Evolutionary conservation across 2,797 vertebrate genomes (phyloP).

Genomic region (Gobionotothen gibberifrons): DNA sequence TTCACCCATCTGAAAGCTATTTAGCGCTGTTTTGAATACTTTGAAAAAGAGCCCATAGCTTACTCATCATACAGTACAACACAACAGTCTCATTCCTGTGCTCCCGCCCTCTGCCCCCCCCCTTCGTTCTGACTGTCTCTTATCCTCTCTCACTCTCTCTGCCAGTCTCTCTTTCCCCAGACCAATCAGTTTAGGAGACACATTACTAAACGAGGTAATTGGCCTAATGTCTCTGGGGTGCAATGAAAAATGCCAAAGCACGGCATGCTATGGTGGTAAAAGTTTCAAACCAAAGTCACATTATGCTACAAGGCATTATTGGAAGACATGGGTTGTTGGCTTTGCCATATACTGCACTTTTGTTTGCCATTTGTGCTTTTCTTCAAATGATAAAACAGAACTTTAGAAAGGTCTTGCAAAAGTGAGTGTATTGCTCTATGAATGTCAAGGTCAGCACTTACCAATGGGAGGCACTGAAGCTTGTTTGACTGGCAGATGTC

Average conservation of each 20-base stretch:
- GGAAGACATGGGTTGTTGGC: constrained; percentile 45
- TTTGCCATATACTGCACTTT: constrained; percentile 40
- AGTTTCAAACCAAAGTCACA: constrained; percentile 53
- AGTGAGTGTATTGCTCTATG: constrained; percentile 35
- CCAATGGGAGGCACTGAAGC: constrained; percentile 46
- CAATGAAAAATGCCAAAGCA: constrained; percentile 69
- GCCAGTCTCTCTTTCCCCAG: constrained; percentile 36
- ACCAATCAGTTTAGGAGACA: constrained; percentile 76
- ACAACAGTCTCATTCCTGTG: constrained; percentile 55
- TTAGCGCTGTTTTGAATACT: constrained; percentile 70
- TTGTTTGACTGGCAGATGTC: constrained; percentile 66
- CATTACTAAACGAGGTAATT: constrained; percentile 79
- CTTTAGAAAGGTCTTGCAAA: constrained; percentile 16
- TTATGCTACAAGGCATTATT: constrained; percentile 45
- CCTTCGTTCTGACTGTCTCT: constrained; percentile 38
- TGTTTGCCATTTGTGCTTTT: constrained; percentile 13
- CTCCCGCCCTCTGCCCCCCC: constrained; percentile 23
- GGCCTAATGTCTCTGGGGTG: constrained; percentile 73
- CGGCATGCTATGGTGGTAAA: constrained; percentile 61
- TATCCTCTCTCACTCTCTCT: constrained; percentile 27
- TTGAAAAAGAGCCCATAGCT: constrained; percentile 66
- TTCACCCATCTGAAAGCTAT: constrained; percentile 76
- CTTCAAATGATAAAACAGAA: constrained; percentile 20
- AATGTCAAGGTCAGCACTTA: constrained; percentile 36
- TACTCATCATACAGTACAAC: constrained; percentile 61